Evolutionary conservation across 1,140 invertebrate species (phyloP), one percentile per base, ranked within the genome.

Genomic region (Rhyzopertha dominica): DNA sequence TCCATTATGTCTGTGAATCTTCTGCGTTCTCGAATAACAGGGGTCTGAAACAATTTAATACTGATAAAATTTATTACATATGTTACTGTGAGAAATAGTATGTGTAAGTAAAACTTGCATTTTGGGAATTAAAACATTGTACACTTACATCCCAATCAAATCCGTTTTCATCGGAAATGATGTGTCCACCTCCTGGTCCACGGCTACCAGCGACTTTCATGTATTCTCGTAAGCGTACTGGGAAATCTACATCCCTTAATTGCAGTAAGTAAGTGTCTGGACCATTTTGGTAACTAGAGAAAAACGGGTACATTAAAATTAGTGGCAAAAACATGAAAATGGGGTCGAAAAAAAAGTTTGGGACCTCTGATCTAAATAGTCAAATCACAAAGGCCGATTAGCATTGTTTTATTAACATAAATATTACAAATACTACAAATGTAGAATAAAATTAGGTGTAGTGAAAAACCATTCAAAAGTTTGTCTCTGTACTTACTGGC

Each of bases 241-340:
- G 93, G 73, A 97, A 97, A 65, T 87, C 85, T 1, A 90, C 84
- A 67, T 96, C 94, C 23, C 92, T 77, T 10, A 95, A 70, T 68
- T 96, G 93, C 4, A 98, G 73, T 2, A 98, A 73, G 67, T 96
- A 95, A 0, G 94, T 97, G 63, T 98, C 94, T 0, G 93, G 93
- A 1, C 94, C 94, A 70, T 90, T 85, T 72, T 95, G 91, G 68
- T 95, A 95, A 60, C 88, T 92, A 60, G 17, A 70, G 71, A 53
- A 53, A 41, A 42, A 36, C n/a, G n/a, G n/a, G n/a, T n/a, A n/a
- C n/a, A n/a, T n/a, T n/a, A n/a, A n/a, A n/a, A n/a, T n/a, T n/a
- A n/a, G n/a, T n/a, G n/a, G n/a, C n/a, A n/a, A n/a, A n/a, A n/a
- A n/a, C n/a, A n/a, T n/a, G n/a, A n/a, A n/a, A n/a, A n/a, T n/a